These are phyloP conservation scores for Meteorus cinctellus DNA, from an alignment of 2,888 invertebrate genomes.

Conservation along the genomic window DNA sequence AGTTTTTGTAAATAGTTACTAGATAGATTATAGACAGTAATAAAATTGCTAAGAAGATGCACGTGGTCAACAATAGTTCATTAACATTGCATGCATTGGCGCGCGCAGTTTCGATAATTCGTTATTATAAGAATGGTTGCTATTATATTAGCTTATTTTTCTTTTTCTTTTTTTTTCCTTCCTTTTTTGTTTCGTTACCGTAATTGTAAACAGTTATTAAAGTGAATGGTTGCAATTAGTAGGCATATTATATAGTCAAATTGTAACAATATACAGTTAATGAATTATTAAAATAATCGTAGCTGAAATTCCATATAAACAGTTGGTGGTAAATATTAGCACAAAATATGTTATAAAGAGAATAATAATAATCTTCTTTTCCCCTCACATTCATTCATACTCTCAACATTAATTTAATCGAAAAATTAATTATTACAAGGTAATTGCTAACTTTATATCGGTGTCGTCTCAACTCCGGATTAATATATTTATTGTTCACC, in stretches of 20 bases:
- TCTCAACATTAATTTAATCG: slow-evolving; percentile 64
- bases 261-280: slow-evolving; percentile 23
- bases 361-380: slow-evolving; percentile 5
- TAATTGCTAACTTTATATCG: slow-evolving; percentile 71
- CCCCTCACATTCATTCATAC: background rate
- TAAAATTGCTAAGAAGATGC: slow-evolving; percentile 21
- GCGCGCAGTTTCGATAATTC: slow-evolving; percentile 1
- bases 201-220: slow-evolving; percentile 13
- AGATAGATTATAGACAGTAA: slow-evolving; percentile 24
- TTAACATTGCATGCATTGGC: slow-evolving; percentile 14
- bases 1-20: background rate
- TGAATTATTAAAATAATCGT: slow-evolving; percentile 25
- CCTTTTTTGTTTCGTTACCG: slow-evolving; percentile 32
- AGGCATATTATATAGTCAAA: slow-evolving; percentile 52
- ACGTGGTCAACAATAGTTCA: slow-evolving; percentile 6
- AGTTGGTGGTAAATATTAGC: slow-evolving; percentile 32
- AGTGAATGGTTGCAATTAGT: slow-evolving; percentile 54
- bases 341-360: slow-evolving; percentile 32
- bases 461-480: slow-evolving; percentile 51
- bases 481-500: slow-evolving; percentile 39
- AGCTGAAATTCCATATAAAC: slow-evolving; percentile 22
- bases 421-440: slow-evolving; percentile 67
- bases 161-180: slow-evolving; percentile 14
- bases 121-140: background rate
- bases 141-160: background rate